Conservation (phyloP, 2,797 vertebrate genomes). For the Gymnoscopelus microlampas region DNA sequence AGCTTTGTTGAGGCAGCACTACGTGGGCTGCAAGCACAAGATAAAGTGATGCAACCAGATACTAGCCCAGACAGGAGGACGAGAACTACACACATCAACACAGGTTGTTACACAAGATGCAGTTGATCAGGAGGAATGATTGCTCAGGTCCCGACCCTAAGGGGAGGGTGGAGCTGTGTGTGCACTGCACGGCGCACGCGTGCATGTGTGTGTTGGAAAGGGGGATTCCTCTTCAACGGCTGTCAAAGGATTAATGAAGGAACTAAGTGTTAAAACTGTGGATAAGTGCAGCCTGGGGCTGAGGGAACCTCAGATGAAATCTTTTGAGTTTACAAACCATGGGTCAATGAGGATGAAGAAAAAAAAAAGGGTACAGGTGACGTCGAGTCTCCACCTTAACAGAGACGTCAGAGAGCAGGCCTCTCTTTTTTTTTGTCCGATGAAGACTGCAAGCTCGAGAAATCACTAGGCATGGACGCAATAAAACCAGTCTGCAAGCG, state of each 20-base stretch:
- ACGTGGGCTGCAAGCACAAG: constrained; percentile 3
- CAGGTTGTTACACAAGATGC: constrained; percentile 30
- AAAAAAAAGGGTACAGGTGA: no score
- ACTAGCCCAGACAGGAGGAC: constrained; percentile 48
- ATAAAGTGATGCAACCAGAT: constrained; percentile 52
- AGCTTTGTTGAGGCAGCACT: constrained; percentile 25
- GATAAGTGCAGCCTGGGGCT: constrained; percentile 3
- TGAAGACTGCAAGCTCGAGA: no score
- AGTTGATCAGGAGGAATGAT: constrained; percentile 31
- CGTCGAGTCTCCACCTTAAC: no score
- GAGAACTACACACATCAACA: background rate
- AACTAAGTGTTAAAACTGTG: background rate
- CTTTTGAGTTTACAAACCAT: no score
- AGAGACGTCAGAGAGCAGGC: no score
- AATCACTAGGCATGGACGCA: no score
- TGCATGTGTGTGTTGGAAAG: constrained; percentile 1
- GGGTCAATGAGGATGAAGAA: no score
- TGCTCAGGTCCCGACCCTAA: constrained; percentile 30
- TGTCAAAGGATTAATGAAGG: constrained; percentile 17
- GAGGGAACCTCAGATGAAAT: background rate
- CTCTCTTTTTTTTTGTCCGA: no score
- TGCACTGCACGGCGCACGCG: background rate
- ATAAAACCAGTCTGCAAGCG: no score
- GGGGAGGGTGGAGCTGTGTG: constrained; percentile 47
- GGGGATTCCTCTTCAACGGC: constrained; percentile 12